phyloP scores from a whole-genome alignment of 1,140 invertebrate genomes.

The Lasioglossum albipes region DNA sequence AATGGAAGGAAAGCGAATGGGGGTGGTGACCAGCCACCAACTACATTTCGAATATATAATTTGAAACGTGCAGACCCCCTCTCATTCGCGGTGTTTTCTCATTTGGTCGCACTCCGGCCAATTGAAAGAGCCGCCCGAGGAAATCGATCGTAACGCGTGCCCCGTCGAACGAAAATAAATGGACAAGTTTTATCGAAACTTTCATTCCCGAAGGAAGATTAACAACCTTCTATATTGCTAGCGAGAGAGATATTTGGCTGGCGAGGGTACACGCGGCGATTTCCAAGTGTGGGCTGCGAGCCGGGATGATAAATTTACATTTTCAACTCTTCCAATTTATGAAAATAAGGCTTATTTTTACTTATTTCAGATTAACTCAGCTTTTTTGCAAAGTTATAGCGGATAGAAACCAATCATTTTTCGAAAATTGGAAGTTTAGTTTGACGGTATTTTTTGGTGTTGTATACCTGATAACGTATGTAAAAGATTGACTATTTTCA shows the following conservation, averaged over 20 bases:
- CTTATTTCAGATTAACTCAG: too few relatives aligned
- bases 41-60: conserved; percentile 13
- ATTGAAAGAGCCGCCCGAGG: not conserved
- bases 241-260: not conserved
- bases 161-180: conserved; percentile 15
- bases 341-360: too few relatives aligned
- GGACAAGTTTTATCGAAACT: conserved; percentile 28
- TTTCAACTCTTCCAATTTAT: too few relatives aligned
- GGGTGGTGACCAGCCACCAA: too few relatives aligned
- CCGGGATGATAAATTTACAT: not conserved
- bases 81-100: not conserved
- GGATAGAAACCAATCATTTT: too few relatives aligned
- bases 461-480: too few relatives aligned
- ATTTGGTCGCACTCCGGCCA: not conserved
- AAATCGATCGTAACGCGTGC: conserved; percentile 15
- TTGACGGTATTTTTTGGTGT: too few relatives aligned
- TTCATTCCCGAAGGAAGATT: conserved; percentile 10
- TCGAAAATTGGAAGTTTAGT: too few relatives aligned
- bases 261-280: too few relatives aligned
- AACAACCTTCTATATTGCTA: conserved; percentile 2
- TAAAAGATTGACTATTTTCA: too few relatives aligned
- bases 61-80: not conserved
- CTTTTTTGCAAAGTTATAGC: too few relatives aligned
- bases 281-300: not conserved
- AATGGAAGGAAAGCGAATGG: too few relatives aligned